phyloP scores from a whole-genome alignment of 2,888 invertebrate genomes.

The Camponotus fellah region DNA sequence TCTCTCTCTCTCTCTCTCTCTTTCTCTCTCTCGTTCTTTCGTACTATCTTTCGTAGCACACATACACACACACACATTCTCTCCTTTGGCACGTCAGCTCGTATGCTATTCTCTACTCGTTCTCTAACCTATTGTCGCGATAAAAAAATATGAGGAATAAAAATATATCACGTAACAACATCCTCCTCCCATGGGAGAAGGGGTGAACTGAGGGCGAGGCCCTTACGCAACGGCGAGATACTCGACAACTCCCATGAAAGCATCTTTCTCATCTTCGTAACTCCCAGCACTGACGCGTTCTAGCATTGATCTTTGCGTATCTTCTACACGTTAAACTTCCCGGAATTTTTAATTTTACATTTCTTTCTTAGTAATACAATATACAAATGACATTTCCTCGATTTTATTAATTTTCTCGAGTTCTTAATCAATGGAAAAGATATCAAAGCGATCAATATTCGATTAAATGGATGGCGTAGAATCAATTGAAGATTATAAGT shows the following conservation, averaged over 20 bases:
- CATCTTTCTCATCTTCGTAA: slow-evolving; percentile 23
- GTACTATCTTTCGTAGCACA: slow-evolving; percentile 21
- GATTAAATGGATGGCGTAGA: background rate
- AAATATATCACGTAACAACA: slow-evolving; percentile 78
- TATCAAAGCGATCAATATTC: slow-evolving; percentile 1
- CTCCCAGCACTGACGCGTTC: background rate
- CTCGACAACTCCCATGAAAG: slow-evolving; percentile 17
- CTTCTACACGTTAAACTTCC: background rate
- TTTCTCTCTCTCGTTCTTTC: slow-evolving; percentile 4
- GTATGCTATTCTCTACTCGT: slow-evolving; percentile 67
- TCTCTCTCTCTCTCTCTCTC: background rate
- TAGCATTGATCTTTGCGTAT: background rate
- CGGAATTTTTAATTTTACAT: background rate
- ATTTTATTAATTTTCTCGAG: background rate
- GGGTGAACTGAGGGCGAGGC: slow-evolving; percentile 54
- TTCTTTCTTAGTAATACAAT: background rate
- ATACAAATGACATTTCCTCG: background rate
- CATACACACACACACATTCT: slow-evolving; percentile 29
- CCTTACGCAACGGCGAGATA: slow-evolving; percentile 42
- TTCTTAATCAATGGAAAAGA: background rate
- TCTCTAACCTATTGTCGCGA: slow-evolving; percentile 72
- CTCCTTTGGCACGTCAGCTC: slow-evolving; percentile 76
- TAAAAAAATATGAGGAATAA: slow-evolving; percentile 78
- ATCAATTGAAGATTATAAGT: background rate
- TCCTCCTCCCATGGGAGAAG: slow-evolving; percentile 56